phyloP scores from a whole-genome alignment of 2,797 vertebrate species.

The Gymnothorax javanicus region DNA sequence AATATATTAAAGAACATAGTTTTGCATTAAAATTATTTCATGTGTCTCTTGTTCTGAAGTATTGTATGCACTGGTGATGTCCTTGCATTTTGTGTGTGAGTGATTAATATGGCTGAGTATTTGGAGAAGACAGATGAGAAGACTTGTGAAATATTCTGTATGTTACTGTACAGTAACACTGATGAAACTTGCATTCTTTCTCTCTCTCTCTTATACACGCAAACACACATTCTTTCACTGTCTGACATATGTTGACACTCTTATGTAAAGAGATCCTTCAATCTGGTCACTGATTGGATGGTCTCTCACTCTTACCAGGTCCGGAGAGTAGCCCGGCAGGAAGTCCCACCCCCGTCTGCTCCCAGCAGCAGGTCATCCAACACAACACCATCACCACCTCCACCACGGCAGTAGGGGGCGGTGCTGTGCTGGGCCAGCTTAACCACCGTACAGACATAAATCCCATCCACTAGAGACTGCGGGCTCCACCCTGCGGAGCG shows the following conservation, averaged over 20 bases:
- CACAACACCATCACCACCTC: constrained; percentile 99
- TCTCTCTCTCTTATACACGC: neutral
- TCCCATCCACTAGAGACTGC: constrained; percentile 87
- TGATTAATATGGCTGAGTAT: neutral
- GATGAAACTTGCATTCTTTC: neutral
- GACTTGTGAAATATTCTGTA: neutral
- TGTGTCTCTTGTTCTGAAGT: neutral
- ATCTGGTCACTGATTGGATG: constrained; percentile 32
- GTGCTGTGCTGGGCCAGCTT: constrained; percentile 84
- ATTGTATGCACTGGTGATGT: neutral
- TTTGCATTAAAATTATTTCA: neutral
- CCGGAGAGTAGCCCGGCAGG: constrained; percentile 94
- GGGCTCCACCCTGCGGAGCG: constrained; percentile 3
- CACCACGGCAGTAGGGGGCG: constrained; percentile 86
- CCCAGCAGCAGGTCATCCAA: constrained; percentile 99
- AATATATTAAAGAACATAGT: constrained; percentile 12
- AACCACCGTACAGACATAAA: constrained; percentile 98
- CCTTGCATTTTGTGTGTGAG: neutral
- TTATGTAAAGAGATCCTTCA: constrained; percentile 30
- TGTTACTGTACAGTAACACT: neutral
- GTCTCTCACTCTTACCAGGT: constrained; percentile 73
- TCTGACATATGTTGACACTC: constrained; percentile 37
- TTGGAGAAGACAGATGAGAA: neutral
- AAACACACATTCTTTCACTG: constrained; percentile 30
- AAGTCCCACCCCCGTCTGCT: constrained; percentile 87